Base-by-base conservation (phyloP, 2,888 invertebrate genomes). In the Luffia ferchaultella region DNA sequence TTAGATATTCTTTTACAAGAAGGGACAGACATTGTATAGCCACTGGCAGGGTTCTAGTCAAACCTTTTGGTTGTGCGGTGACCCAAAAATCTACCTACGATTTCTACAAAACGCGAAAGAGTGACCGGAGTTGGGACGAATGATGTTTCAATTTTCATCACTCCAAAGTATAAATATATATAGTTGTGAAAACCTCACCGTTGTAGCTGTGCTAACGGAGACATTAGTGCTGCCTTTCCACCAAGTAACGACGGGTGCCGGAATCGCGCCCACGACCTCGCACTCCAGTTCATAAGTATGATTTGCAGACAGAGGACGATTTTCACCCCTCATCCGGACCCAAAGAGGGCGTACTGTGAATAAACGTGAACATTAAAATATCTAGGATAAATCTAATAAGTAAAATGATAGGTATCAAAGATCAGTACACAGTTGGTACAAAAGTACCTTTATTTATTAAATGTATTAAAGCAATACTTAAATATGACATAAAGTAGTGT, bases 241-340 rank as follows among this genome's bases (percentile, higher is more conserved):
- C 93, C 93, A 93, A 47, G 89, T 88, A 63, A 93, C 89, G 58
- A 87, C 86, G n/a, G 93, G 91, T n/a, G 87, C 85, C 30, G 92
- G 92, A 60, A 90, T 85, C 45, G 92, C 89, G 30, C 93, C 93
- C 53, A 89, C 87, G 45, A 91, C 89, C 67, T 90, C 88, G 69
- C 93, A 93, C 60, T 85, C 87, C 57, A 93, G 78, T 67, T 90
- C 89, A 75, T 92, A 91, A 57, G 88, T 86, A 65, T 85, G 87
- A 54, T 89, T 89, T 19, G 91, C 90, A 50, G 91, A 91, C 60
- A 93, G 76, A 50, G 92, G 89, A 60, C 87, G 86, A 70, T 90
- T 90, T 62, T 90, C 88, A 19, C 89, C 89, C 61, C 88, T 79
- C 57, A 93, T 80, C 62, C 86, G 87, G 52, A 91, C 90, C 77